These are phyloP conservation scores for Limnephilus auricula DNA, from an alignment of 2,888 invertebrate genomes.

Conservation along the genomic window DNA sequence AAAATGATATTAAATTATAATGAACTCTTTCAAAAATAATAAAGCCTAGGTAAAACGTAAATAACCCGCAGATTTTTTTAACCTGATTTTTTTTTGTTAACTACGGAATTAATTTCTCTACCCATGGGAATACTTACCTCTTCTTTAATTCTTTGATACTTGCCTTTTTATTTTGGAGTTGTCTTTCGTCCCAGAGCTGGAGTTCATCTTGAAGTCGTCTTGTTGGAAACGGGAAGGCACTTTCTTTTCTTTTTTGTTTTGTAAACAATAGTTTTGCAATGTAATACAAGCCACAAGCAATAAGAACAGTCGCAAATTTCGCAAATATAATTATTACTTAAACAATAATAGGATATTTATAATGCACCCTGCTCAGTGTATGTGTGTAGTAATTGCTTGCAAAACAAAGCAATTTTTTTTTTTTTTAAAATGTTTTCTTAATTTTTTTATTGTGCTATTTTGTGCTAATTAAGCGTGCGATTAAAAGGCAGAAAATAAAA, in stretches of 20 bases:
- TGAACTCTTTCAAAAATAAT: no score
- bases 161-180: background rate
- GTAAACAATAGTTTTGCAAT: background rate
- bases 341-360: background rate
- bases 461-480: background rate
- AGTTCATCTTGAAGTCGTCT: background rate
- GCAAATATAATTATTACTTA: background rate
- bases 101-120: background rate
- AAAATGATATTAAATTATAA: no score
- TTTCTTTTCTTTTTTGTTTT: background rate
- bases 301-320: background rate
- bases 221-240: background rate
- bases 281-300: background rate
- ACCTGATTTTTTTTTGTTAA: no score
- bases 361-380: background rate
- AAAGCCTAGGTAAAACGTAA: no score
- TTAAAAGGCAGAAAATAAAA: slow-evolving; percentile 49
- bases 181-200: background rate
- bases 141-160: background rate
- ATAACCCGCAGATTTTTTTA: no score
- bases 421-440: background rate
- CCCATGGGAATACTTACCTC: background rate
- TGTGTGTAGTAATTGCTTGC: background rate
- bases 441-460: background rate
- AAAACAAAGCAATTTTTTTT: background rate